Evolutionary conservation across 1,140 invertebrate genomes (phyloP).

Genomic region (Drosophila parabipectinata): DNA sequence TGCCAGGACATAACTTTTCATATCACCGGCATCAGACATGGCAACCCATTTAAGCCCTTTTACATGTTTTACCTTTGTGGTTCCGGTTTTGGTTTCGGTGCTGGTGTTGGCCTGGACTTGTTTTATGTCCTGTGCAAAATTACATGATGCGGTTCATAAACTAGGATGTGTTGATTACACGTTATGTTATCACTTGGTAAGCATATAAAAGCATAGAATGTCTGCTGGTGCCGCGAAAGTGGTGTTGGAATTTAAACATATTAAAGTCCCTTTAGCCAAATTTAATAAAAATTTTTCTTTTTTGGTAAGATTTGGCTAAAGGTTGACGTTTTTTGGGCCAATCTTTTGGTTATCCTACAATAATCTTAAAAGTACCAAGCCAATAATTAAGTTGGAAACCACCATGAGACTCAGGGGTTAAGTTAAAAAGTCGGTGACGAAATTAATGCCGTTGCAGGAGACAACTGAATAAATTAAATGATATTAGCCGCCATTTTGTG

Average conservation of each 20-base stretch:
- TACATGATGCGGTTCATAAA: constrained; percentile 30
- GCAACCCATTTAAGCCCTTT: background rate
- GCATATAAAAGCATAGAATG: background rate
- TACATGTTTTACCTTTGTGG: background rate
- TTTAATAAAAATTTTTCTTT: background rate
- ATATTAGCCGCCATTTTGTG: constrained; percentile 65
- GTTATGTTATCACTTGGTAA: constrained; percentile 21
- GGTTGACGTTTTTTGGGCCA: no score
- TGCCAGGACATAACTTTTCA: constrained; percentile 4
- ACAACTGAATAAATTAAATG: constrained; percentile 66
- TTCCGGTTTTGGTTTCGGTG: constrained; percentile 3
- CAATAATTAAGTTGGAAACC: constrained; percentile 58
- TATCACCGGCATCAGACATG: constrained; percentile 1
- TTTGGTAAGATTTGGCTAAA: no score
- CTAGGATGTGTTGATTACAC: constrained; percentile 26
- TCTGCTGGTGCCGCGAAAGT: background rate
- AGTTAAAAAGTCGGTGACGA: constrained; percentile 43
- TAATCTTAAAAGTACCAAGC: no score
- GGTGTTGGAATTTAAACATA: background rate
- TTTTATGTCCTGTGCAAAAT: constrained; percentile 25
- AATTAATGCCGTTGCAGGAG: constrained; percentile 48
- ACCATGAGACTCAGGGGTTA: constrained; percentile 21
- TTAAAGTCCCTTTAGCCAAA: background rate
- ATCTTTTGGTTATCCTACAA: no score
- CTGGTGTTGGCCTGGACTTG: constrained; percentile 6